Evolutionary conservation across 2,888 invertebrate species (phyloP), one percentile per base, ranked within the genome.

Genomic region (Patella depressa): DNA sequence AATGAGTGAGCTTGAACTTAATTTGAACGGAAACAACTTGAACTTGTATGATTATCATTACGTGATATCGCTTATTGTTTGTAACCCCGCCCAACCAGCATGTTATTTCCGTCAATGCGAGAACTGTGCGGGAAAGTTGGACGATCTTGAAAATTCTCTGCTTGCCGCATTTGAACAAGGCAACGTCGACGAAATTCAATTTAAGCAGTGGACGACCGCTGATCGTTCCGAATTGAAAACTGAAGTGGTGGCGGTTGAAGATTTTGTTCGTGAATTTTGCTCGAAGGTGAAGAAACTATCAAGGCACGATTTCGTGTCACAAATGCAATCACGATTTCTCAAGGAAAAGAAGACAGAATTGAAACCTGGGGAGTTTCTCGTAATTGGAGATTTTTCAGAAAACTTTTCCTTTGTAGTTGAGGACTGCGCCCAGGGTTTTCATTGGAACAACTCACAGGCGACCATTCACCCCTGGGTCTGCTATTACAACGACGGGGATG

Each of bases 381-480:
- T 57, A 14, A 57, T 57, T 57, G 57, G 57, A 17, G 57, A 57
- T n/a, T 57, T 57, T 57, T 57, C 57, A 57, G 57, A 57, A 57
- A 57, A 57, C 57, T 57, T 15, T 57, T 57, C 57, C 12, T 57
- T 57, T 57, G 17, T 57, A 15, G 57, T 57, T 12, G 2, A 57
- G 57, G 57, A 57, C 17, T 12, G 14, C 17, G 2, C 57, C 57
- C 57, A 57, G 1, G 57, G 57, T 12, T 57, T 57, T 57, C 17
- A n/a, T n/a, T n/a, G n/a, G n/a, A n/a, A n/a, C n/a, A n/a, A n/a
- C n/a, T n/a, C n/a, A n/a, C n/a, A n/a, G n/a, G n/a, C n/a, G n/a
- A n/a, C n/a, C n/a, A n/a, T n/a, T n/a, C n/a, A n/a, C n/a, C n/a
- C n/a, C n/a, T n/a, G n/a, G n/a, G n/a, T n/a, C n/a, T n/a, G n/a